Percentiles rank a stretch among this genome's conserved stretches.
These are phyloP conservation scores for Ichneumoninae sp. DNA, from an alignment of 2,888 invertebrate species.

Conservation along the genomic window DNA sequence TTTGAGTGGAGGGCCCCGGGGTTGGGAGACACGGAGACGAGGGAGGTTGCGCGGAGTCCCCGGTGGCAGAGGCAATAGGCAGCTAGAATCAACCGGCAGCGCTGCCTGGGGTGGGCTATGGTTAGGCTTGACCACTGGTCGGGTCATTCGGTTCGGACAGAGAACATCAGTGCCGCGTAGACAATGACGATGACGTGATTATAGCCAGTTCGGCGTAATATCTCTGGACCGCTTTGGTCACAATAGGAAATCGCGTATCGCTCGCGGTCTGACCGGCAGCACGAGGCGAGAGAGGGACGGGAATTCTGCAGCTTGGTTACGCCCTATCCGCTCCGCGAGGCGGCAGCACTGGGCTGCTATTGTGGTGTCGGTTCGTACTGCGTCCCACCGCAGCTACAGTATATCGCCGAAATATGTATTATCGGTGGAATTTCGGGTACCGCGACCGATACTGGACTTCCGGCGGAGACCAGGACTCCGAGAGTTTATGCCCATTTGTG, in stretches of 20 bases:
- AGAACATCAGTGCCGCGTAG: constrained; percentile 69
- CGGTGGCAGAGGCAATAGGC: constrained; percentile 56
- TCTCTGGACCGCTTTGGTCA: constrained; percentile 74
- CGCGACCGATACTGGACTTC: constrained; percentile 50
- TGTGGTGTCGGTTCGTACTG: neutral
- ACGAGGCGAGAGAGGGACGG: constrained; percentile 27
- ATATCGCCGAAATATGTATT: constrained; percentile 58
- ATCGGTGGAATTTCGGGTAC: constrained; percentile 49
- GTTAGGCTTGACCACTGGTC: constrained; percentile 50
- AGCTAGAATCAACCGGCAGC: constrained; percentile 20
- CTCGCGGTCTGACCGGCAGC: constrained; percentile 32
- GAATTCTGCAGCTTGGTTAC: constrained; percentile 39
- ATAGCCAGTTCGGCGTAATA: constrained; percentile 81
- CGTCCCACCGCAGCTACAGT: constrained; percentile 2
- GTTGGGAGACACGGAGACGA: constrained; percentile 12
- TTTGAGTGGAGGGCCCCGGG: constrained; percentile 46
- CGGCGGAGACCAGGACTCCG: constrained; percentile 16
- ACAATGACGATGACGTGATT: constrained; percentile 82
- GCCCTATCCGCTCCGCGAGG: neutral
- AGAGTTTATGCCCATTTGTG: constrained; percentile 48
- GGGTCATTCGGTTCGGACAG: constrained; percentile 44
- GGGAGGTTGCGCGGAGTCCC: constrained; percentile 51
- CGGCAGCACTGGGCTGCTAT: neutral
- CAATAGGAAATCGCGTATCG: constrained; percentile 70
- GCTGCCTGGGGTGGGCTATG: constrained; percentile 8